These are phyloP conservation scores for Uromys caudimaculatus DNA, from an alignment of 2,797 vertebrate genomes.

Conservation along the genomic window DNA sequence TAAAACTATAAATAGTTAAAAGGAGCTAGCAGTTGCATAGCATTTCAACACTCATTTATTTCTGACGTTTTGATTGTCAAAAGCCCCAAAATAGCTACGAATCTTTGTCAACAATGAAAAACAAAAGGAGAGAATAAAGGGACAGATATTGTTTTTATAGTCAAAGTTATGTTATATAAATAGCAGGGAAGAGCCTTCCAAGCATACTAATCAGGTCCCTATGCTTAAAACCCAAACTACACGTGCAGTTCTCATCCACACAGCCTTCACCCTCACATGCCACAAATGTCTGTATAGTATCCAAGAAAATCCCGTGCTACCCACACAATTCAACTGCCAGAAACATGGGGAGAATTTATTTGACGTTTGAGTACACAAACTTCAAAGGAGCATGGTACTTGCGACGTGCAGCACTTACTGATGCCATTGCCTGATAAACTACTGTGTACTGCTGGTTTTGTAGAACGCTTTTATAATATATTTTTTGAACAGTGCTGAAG, in stretches of 20 bases:
- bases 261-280: background rate
- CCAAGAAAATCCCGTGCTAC: background rate
- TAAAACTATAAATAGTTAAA: background rate
- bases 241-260: background rate
- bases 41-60: conserved; percentile 32
- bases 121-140: conserved; percentile 54
- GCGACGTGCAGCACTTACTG: background rate
- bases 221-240: background rate
- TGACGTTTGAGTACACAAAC: conserved; percentile 5
- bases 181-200: conserved; percentile 51
- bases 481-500: background rate
- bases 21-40: background rate
- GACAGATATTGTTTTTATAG: conserved; percentile 51
- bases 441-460: background rate
- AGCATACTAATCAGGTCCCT: conserved; percentile 14
- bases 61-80: conserved; percentile 46
- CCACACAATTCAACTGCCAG: conserved; percentile 15
- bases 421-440: background rate
- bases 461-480: background rate
- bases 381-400: background rate
- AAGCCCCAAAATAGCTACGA: conserved; percentile 10
- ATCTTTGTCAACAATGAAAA: conserved; percentile 12
- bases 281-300: background rate
- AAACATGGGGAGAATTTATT: background rate
- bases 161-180: conserved; percentile 53